Evolutionary conservation across 2,113 vertebrate genomes (phyloP).

Genomic region (Erythrolamprus reginae): DNA sequence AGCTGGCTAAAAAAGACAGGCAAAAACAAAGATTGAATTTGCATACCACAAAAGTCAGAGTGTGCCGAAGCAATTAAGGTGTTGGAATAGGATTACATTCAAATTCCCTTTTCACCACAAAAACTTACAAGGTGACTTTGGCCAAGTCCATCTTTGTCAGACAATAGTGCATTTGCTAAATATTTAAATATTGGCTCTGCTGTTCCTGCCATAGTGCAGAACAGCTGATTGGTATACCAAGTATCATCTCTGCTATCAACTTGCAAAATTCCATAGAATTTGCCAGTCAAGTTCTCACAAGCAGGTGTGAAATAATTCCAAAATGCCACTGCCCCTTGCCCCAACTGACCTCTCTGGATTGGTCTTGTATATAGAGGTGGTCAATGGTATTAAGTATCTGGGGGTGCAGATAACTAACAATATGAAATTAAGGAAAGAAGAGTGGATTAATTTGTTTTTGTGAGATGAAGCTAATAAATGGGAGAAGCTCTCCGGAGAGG

Average conservation of each 20-base stretch:
- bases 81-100: background rate
- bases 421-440: background rate
- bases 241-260: background rate
- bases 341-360: background rate
- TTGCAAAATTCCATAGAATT: background rate
- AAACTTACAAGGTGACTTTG: background rate
- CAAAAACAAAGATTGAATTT: background rate
- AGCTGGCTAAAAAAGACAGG: background rate
- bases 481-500: background rate
- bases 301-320: background rate
- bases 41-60: background rate
- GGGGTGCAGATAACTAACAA: no score
- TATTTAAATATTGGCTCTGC: background rate
- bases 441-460: background rate
- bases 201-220: background rate
- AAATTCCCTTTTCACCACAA: background rate
- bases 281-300: background rate
- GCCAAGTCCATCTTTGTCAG: background rate
- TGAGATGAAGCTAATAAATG: background rate
- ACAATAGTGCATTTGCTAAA: background rate
- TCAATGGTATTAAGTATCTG: no score
- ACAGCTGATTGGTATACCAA: background rate
- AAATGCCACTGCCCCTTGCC: background rate
- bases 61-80: background rate
- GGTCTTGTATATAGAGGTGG: background rate